phyloP scores from a whole-genome alignment of 2,797 vertebrate genomes.

The Malurus leucopterus region DNA sequence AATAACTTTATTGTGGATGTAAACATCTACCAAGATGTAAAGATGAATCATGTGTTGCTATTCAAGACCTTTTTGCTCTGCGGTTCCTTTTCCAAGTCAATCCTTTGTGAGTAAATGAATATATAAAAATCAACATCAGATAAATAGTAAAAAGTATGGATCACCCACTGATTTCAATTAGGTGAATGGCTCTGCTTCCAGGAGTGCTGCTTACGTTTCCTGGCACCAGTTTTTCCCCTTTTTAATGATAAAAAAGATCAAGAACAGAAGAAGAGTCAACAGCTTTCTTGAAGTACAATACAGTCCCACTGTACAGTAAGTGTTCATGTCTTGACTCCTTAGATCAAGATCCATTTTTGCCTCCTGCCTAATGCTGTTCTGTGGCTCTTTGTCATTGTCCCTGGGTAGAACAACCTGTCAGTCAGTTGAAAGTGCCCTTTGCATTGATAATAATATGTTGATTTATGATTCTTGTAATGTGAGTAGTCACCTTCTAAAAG shows the following conservation, averaged over 20 bases:
- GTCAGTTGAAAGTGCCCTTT: background rate
- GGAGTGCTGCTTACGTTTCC: background rate
- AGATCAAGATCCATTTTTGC: background rate
- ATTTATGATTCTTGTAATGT: slow-evolving; percentile 11
- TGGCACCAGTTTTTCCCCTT: background rate
- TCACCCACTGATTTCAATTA: background rate
- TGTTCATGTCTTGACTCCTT: background rate
- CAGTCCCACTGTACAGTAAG: background rate
- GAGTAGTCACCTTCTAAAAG: background rate
- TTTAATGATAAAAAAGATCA: background rate
- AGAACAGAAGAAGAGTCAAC: background rate
- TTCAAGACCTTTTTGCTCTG: background rate
- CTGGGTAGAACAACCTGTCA: background rate
- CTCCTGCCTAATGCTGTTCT: background rate
- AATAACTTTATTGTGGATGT: background rate
- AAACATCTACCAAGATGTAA: background rate
- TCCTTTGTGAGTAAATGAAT: background rate
- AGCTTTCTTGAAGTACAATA: background rate
- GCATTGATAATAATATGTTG: background rate
- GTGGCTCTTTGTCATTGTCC: background rate
- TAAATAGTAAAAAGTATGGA: background rate
- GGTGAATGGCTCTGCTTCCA: background rate
- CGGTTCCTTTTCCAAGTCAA: background rate
- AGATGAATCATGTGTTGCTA: background rate
- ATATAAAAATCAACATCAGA: background rate